phyloP scores from a whole-genome alignment of 1,140 invertebrate species.

The Dreissena rostriformis region DNA sequence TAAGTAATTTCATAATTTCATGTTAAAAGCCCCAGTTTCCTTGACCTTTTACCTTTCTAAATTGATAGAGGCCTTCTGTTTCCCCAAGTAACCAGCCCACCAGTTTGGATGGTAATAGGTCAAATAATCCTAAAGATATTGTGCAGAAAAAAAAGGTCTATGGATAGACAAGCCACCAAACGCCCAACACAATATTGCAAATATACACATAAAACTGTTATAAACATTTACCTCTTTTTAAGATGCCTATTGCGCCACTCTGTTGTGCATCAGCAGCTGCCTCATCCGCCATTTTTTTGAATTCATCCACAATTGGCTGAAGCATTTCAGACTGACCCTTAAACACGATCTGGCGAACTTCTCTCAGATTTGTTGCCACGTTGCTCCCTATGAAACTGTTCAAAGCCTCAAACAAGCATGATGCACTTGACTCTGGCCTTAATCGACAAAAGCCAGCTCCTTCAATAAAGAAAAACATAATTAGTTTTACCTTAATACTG shows the following conservation, averaged over 20 bases:
- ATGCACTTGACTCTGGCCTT: constrained; percentile 25
- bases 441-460: constrained; percentile 17
- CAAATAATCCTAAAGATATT: neutral
- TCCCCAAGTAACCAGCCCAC: neutral
- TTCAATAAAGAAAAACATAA: neutral
- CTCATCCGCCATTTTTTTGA: constrained; percentile 6
- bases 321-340: neutral
- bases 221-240: constrained; percentile 11
- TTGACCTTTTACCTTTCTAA: too few species aligned
- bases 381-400: neutral
- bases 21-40: too few species aligned
- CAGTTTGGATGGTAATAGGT: neutral
- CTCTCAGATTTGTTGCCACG: neutral
- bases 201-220: neutral
- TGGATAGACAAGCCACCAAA: neutral
- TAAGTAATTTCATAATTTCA: too few species aligned
- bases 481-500: neutral
- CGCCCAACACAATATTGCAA: neutral
- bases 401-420: constrained; percentile 37
- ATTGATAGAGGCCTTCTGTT: too few species aligned
- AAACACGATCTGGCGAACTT: constrained; percentile 27
- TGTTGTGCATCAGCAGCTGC: neutral
- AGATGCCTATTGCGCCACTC: neutral
- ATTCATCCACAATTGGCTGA: constrained; percentile 10
- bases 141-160: neutral